A percentile compares a stretch with the other conserved stretches of the same genome.
phyloP scores from a whole-genome alignment of 2,888 invertebrate genomes.

The Lasioglossum morio region DNA sequence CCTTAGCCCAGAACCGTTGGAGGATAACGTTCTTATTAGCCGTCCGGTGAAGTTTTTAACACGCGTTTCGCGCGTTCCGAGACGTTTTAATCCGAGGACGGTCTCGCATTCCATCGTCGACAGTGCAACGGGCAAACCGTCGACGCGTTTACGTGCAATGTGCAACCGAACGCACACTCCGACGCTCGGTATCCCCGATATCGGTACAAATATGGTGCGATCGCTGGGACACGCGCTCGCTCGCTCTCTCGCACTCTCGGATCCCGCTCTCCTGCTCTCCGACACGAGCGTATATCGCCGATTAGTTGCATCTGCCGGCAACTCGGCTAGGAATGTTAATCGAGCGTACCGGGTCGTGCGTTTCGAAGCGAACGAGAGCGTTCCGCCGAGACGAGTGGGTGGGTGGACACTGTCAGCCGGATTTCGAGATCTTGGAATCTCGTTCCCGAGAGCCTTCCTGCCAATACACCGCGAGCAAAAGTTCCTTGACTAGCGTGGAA shows the following conservation, averaged over 20 bases:
- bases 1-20: background rate
- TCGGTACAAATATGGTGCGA: conserved; percentile 72
- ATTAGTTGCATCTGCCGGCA: conserved; percentile 17
- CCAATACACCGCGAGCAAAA: background rate
- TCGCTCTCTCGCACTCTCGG: background rate
- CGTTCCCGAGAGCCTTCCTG: background rate
- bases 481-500: background rate
- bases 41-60: background rate
- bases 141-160: conserved; percentile 26
- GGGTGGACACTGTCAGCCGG: conserved; percentile 11
- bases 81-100: conserved; percentile 30
- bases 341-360: conserved; percentile 1
- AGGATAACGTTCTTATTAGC: background rate
- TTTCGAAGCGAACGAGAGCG: background rate
- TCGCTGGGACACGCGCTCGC: conserved; percentile 41
- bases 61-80: background rate
- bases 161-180: conserved; percentile 27
- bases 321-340: conserved; percentile 40
- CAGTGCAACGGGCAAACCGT: conserved; percentile 19
- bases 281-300: background rate
- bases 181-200: conserved; percentile 54
- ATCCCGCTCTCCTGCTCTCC: background rate
- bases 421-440: conserved; percentile 6
- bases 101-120: conserved; percentile 24
- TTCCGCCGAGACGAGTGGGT: background rate